Base-by-base conservation (phyloP, 64 coral and sea anemone genomes). In the Stylophora pistillata region DNA sequence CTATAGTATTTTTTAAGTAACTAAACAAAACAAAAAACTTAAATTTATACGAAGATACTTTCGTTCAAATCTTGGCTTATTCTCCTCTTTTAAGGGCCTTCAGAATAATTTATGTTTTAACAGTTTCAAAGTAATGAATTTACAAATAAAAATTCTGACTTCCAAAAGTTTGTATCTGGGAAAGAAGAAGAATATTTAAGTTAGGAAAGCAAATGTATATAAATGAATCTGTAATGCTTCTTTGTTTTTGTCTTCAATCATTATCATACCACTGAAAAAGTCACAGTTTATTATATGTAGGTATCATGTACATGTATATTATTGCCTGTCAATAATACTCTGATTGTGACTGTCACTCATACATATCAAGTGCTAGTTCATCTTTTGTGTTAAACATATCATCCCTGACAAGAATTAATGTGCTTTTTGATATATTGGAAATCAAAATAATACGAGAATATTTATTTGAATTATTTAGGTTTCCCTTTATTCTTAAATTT, bases 1-100 rank as follows among this genome's bases (percentile, higher is more conserved):
- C 17, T 62, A 83, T 83, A 65, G 59, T 62, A 65, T 65, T 68
- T 75, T 83, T 83, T 83, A 83, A 62, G 27, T 21, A 83, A 83
- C 60, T 54, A 53, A 12, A 83, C 65, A 62, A 27, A 37, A 2
- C 23, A 47, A 5, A 7, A 31, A 66, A 23, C 52, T 65, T 82
- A 18, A 9, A 52, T 52, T 17, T 17, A 52, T 65, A 41, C 15
- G 16, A 41, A 66, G 52, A 57, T 78, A 56, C 16, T 33, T 32
- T 60, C n/a, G 13, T 80, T 20, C 13, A 4, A 33, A 53, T 76
- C 3, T 53, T 23, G 23, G 15, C 17, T 34, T 20, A 52, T 9
- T 33, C 73, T 52, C 52, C 52, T 75, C 73, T 47, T 75, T 20
- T 33, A 75, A 47, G 73, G 63, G 20, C 17, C 25, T 66, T 66